Conservation (phyloP, 2,797 vertebrate genomes). For the Molossus molossus region DNA sequence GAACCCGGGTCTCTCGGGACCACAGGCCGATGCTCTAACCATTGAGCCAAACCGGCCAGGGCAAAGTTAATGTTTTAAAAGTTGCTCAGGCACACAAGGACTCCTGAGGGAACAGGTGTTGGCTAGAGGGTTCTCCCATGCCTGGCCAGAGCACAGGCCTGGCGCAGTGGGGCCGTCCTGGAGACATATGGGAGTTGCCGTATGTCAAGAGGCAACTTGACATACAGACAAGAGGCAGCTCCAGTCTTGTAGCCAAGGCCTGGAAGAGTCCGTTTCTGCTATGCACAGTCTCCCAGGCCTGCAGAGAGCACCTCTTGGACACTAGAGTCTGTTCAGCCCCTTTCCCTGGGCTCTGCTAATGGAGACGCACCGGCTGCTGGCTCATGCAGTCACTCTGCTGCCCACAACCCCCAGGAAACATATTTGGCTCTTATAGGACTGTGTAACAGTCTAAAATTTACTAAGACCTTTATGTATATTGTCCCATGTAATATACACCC, state of each 20-base stretch:
- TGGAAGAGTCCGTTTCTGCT: not conserved
- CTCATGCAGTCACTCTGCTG: not conserved
- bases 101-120: conserved; percentile 28
- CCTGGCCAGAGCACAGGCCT: not conserved
- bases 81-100: conserved; percentile 49
- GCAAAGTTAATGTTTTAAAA: conserved; percentile 72
- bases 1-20: too few relatives aligned
- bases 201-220: too few relatives aligned
- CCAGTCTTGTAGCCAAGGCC: not conserved
- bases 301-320: not conserved
- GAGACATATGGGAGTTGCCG: not conserved
- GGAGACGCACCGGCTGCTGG: not conserved
- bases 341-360: not conserved
- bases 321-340: not conserved
- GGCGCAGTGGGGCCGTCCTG: not conserved
- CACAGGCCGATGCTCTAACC: too few relatives aligned
- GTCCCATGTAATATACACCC: not conserved
- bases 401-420: not conserved
- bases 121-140: conserved; percentile 39
- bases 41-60: too few relatives aligned
- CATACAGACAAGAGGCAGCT: not conserved
- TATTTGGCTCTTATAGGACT: not conserved
- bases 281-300: not conserved
- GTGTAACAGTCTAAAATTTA: not conserved
- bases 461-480: not conserved